Percentiles rank a stretch among this genome's conserved stretches.
phyloP scores from a whole-genome alignment of 2,888 invertebrate species.

The Dolichomitus sp. region DNA sequence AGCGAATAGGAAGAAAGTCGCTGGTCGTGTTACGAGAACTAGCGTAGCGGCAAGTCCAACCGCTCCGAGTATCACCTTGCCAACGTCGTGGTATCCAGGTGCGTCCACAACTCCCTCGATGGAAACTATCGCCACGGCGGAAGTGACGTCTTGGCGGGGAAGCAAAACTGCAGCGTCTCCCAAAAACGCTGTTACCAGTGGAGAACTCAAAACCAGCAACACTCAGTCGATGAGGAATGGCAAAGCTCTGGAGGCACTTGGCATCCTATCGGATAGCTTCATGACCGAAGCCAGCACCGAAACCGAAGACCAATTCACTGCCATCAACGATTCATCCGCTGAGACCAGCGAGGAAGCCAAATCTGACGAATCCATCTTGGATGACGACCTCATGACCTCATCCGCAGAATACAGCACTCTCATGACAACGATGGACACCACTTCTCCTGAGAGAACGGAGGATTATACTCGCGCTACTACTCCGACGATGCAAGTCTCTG shows the following conservation, averaged over 20 bases:
- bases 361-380: conserved; percentile 83
- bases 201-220: background rate
- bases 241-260: conserved; percentile 33
- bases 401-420: conserved; percentile 83
- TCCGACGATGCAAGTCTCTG: conserved; percentile 77
- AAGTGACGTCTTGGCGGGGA: conserved; percentile 60
- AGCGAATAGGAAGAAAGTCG: conserved; percentile 71
- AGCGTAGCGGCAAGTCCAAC: conserved; percentile 66
- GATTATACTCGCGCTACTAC: conserved; percentile 87
- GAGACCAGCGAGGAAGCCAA: conserved; percentile 87
- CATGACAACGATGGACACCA: conserved; percentile 87
- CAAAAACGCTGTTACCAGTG: conserved; percentile 61
- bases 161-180: conserved; percentile 59
- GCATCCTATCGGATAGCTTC: background rate
- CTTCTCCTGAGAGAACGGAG: conserved; percentile 88
- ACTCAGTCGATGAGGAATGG: conserved; percentile 6
- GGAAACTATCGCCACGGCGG: conserved; percentile 32
- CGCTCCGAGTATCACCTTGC: conserved; percentile 65
- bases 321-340: conserved; percentile 81
- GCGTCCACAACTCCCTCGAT: conserved; percentile 69
- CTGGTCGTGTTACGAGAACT: conserved; percentile 69
- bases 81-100: conserved; percentile 72
- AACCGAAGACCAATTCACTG: conserved; percentile 21
- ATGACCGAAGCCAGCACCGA: conserved; percentile 43
- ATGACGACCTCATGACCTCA: conserved; percentile 83